These are phyloP conservation scores for Madoqua kirkii DNA, from an alignment of 2,113 vertebrate genomes.

Conservation along the genomic window DNA sequence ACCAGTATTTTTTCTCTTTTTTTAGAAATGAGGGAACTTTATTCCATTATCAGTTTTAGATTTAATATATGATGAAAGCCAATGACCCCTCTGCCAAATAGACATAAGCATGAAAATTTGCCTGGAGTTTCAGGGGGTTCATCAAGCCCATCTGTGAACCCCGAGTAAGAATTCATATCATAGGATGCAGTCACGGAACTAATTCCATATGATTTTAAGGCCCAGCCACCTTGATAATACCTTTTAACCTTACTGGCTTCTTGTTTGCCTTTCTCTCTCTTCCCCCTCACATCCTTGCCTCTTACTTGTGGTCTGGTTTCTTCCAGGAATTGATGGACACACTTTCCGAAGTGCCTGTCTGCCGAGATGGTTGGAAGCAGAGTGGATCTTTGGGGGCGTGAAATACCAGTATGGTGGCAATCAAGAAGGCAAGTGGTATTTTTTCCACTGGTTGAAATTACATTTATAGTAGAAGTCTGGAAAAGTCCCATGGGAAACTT, in stretches of 20 bases:
- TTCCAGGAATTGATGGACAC: slow-evolving; percentile 76
- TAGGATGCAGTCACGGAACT: neutral
- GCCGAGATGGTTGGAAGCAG: slow-evolving; percentile 90
- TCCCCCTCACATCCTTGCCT: neutral
- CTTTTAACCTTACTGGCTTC: neutral
- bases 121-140: neutral
- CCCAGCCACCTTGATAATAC: neutral
- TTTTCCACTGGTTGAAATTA: slow-evolving; percentile 14
- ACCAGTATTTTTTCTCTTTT: neutral
- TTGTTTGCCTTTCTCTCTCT: neutral
- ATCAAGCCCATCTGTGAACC: neutral
- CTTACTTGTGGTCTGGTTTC: slow-evolving; percentile 24
- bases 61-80: slow-evolving; percentile 12
- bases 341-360: slow-evolving; percentile 92
- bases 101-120: neutral
- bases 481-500: neutral
- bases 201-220: neutral
- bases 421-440: slow-evolving; percentile 86
- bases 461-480: neutral
- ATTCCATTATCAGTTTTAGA: neutral
- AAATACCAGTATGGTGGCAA: slow-evolving; percentile 94
- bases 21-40: slow-evolving; percentile 15
- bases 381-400: slow-evolving; percentile 91
- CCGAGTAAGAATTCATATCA: neutral
- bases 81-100: neutral